Base-by-base conservation (phyloP, 2,113 vertebrate genomes). In the Apus apus region DNA sequence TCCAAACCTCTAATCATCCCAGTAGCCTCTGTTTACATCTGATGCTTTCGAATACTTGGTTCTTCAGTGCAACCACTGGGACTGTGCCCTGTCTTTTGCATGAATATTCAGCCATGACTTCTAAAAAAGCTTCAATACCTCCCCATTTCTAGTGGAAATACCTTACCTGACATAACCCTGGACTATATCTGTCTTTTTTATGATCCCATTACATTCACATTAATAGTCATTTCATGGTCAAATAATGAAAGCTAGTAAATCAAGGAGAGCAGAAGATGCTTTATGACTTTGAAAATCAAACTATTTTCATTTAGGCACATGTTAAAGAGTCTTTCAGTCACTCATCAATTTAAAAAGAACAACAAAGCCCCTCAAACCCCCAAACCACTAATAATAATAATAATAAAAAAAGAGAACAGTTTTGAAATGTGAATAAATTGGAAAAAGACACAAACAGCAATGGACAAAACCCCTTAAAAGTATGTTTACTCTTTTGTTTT, bases 201-300 rank as follows among this genome's bases (percentile, higher is more conserved):
- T 73, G 50, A 88, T 66, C 30, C 45, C 16, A 62, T 92, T 79
- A 62, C 25, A 50, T 68, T 88, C n/a, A 70, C 64, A 18, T 90
- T 92, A 65, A 79, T 75, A 91, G 38, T 64, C 32, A 82, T 48
- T 85, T 73, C 32, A 76, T 29, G 20, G 67, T 73, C 75, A 95
- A 93, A 87, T 80, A 91, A 93, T 50, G 89, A 95, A 87, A 95
- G 64, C 43, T 90, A 73, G 60, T 92, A 64, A 89, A 89, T 94
- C 65, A 90, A 92, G 53, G 18, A 90, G 7, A 34, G 21, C 16
- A 82, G 46, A 87, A 87, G n/a, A 78, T 73, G 36, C 4, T 92
- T 91, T 89, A 80, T 74, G 66, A 91, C 56, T 86, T 75, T 29
- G 53, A 84, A 89, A 92, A 89, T 72, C n/a, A 75, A 91, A 45